phyloP scores from a whole-genome alignment of 1,140 invertebrate species.

The Drosophila punjabiensis region DNA sequence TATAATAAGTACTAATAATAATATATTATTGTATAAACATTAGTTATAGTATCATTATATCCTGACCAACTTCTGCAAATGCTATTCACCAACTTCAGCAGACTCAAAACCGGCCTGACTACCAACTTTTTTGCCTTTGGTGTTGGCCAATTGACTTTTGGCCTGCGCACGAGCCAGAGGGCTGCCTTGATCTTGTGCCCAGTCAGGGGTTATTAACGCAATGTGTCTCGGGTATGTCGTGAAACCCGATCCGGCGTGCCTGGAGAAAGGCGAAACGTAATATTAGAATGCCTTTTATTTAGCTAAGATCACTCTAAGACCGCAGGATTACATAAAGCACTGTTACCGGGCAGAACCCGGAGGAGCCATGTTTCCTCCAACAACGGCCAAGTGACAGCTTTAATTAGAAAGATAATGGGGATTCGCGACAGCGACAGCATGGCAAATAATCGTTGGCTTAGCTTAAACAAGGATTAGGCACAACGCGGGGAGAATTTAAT shows the following conservation, averaged over 20 bases:
- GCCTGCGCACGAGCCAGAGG: constrained; percentile 56
- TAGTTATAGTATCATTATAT: neutral
- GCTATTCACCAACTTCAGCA: neutral
- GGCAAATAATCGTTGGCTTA: constrained; percentile 17
- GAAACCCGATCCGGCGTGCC: constrained; percentile 44
- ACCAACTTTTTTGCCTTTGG: constrained; percentile 29
- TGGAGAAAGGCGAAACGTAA: constrained; percentile 44
- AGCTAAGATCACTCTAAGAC: constrained; percentile 38
- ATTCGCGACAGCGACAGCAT: constrained; percentile 17
- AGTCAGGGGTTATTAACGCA: constrained; percentile 64
- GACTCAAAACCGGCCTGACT: neutral
- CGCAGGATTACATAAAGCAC: constrained; percentile 55
- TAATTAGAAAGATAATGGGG: constrained; percentile 42
- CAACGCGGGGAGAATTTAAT: constrained; percentile 34
- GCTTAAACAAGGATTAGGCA: constrained; percentile 49
- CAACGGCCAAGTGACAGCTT: constrained; percentile 47
- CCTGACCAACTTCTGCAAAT: neutral
- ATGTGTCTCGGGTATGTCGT: constrained; percentile 58
- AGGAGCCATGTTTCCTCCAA: constrained; percentile 9
- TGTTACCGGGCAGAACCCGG: constrained; percentile 14
- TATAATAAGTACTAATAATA: neutral
- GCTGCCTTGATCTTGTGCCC: constrained; percentile 46
- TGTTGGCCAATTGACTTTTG: constrained; percentile 48
- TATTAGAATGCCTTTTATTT: constrained; percentile 52
- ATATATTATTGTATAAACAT: neutral